Evolutionary conservation across 2,113 vertebrate species (phyloP).

Genomic region (Urocynchramus pylzowi): DNA sequence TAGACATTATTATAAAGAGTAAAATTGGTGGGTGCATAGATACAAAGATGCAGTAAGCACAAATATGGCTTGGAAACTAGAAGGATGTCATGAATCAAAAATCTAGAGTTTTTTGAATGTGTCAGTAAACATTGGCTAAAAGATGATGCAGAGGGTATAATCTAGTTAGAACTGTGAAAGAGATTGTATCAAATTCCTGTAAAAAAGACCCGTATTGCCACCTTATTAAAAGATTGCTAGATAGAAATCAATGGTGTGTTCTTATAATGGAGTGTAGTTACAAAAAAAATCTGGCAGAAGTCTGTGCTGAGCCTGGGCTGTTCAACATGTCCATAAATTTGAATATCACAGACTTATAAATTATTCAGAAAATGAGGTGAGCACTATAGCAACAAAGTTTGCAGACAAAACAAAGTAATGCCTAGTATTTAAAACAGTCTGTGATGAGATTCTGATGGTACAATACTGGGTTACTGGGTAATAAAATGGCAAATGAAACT

Average conservation of each 20-base stretch:
- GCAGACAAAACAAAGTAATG: slow-evolving; percentile 8
- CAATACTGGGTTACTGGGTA: not conserved
- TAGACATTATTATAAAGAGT: not conserved
- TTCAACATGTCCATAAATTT: not conserved
- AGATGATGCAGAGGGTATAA: not conserved
- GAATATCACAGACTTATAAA: not conserved
- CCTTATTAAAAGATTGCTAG: not conserved
- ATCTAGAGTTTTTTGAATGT: not conserved
- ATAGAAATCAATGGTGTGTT: not conserved
- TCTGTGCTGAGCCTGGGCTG: not conserved
- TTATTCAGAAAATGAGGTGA: not conserved
- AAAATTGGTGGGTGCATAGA: not conserved
- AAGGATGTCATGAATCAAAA: not conserved
- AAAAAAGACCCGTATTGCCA: not conserved
- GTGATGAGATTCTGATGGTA: not conserved
- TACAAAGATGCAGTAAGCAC: not conserved
- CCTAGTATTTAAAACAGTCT: not conserved
- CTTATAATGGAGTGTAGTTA: not conserved
- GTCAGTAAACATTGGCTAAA: not conserved
- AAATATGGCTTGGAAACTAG: not conserved
- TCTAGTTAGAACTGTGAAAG: not conserved
- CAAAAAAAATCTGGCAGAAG: not conserved
- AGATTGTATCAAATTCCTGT: not conserved
- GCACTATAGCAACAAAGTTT: not conserved
- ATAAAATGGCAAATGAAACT: slow-evolving; percentile 34